Evolutionary conservation across 2,113 vertebrate genomes (phyloP).

Genomic region (Riparia riparia): DNA sequence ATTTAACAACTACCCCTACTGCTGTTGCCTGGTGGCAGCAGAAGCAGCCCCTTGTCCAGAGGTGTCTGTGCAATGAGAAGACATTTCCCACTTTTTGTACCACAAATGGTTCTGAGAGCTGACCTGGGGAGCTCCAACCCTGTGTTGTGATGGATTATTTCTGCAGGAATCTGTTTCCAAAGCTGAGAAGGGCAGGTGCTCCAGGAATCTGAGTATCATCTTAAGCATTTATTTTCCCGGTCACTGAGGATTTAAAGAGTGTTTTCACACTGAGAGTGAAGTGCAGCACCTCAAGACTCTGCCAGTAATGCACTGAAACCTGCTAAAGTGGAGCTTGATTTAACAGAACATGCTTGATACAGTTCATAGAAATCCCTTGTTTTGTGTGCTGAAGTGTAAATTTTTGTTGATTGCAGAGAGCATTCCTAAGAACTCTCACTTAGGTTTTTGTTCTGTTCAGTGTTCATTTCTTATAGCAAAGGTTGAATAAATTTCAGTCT

Average conservation of each 20-base stretch:
- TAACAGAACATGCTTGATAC: background rate
- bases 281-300: background rate
- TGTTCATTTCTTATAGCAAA: background rate
- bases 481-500: background rate
- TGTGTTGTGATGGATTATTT: background rate
- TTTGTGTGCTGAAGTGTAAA: background rate
- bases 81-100: background rate
- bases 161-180: background rate
- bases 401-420: background rate
- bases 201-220: background rate
- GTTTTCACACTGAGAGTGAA: background rate
- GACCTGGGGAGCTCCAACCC: background rate
- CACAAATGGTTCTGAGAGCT: background rate
- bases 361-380: background rate
- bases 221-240: background rate
- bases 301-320: background rate
- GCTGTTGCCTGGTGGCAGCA: background rate
- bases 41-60: background rate
- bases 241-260: background rate
- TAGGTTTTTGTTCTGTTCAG: background rate
- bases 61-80: background rate
- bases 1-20: accelerated
- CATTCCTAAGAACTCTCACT: background rate
- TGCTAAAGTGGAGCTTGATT: background rate
- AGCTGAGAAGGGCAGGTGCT: background rate